Conservation (phyloP, 2,797 vertebrate genomes). For the Lerista edwardsae region DNA sequence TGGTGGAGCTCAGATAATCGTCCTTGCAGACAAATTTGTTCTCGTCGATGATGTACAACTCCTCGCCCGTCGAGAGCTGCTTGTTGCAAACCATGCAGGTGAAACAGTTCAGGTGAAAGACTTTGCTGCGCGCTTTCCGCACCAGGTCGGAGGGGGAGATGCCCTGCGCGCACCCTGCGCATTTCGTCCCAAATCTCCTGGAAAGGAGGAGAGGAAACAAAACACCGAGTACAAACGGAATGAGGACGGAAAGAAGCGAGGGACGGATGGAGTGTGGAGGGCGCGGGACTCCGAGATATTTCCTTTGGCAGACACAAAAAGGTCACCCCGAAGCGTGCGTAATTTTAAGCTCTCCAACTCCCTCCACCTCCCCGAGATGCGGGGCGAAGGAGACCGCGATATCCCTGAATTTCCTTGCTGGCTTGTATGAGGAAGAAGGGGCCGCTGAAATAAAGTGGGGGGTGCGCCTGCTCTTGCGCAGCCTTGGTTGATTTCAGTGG, state of each 20-base stretch:
- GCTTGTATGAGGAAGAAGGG: too few relatives aligned
- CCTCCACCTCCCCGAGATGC: too few relatives aligned
- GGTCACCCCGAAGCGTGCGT: too few relatives aligned
- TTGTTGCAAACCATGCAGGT: slow-evolving; percentile 98
- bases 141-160: slow-evolving; percentile 96
- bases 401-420: too few relatives aligned
- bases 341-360: too few relatives aligned
- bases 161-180: slow-evolving; percentile 92
- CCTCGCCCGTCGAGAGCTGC: slow-evolving; percentile 96
- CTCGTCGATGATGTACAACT: slow-evolving; percentile 95
- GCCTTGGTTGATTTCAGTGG: background rate
- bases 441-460: too few relatives aligned
- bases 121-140: slow-evolving; percentile 92
- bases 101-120: slow-evolving; percentile 97
- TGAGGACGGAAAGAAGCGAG: background rate
- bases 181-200: slow-evolving; percentile 96
- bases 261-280: background rate
- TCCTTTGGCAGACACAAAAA: background rate
- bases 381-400: too few relatives aligned
- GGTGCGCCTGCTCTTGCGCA: too few relatives aligned
- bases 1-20: slow-evolving; percentile 89
- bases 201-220: background rate
- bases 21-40: slow-evolving; percentile 99
- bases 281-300: background rate
- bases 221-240: background rate